Evolutionary conservation across 2,888 invertebrate genomes (phyloP).

Genomic region (Macrophya alboannulata): DNA sequence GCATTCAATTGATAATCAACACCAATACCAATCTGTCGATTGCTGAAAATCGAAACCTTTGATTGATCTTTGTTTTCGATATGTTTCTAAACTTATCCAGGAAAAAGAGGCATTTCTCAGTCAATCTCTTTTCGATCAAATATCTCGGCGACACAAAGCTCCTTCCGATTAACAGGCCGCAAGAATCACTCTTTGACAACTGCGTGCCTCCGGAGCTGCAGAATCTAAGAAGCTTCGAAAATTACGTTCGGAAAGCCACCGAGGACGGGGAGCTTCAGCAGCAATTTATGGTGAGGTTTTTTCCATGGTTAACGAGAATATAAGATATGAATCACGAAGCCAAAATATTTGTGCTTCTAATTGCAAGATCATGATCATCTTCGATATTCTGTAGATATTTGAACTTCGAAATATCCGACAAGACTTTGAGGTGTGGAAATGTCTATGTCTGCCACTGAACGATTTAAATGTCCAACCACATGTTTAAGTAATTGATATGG

Average conservation of each 20-base stretch:
- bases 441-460: neutral
- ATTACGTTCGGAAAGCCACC: conserved; percentile 76
- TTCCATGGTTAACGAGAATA: neutral
- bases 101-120: neutral
- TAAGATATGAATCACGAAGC: neutral
- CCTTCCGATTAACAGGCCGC: neutral
- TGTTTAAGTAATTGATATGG: neutral
- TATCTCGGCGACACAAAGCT: neutral
- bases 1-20: neutral
- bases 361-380: neutral
- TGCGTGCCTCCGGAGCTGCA: neutral
- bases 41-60: neutral
- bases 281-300: conserved; percentile 74
- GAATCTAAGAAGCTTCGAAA: conserved; percentile 76
- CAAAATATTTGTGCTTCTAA: conserved; percentile 38
- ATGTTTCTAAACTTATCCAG: neutral
- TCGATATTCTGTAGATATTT: neutral
- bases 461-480: too few relatives aligned
- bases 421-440: neutral
- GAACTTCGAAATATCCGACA: neutral
- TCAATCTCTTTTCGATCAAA: neutral
- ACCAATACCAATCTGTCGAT: neutral
- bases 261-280: conserved; percentile 72
- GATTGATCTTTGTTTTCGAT: neutral
- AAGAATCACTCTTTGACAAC: neutral